Base-by-base conservation (phyloP, 2,113 vertebrate genomes). In the Dipodomys stephensi region DNA sequence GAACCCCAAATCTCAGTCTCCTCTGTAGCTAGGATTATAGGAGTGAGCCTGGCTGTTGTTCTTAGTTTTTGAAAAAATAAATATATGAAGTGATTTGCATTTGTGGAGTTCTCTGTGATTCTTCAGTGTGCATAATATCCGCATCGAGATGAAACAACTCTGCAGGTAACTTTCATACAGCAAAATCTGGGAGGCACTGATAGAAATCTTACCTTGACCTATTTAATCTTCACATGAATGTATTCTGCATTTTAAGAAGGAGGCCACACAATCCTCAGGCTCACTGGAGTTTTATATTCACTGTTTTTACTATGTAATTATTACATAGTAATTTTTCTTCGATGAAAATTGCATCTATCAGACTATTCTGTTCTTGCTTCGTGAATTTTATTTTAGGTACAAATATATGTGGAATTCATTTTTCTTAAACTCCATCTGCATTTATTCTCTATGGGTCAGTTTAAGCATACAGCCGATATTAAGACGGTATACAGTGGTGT, bases 41-140 rank as follows among this genome's bases (percentile, higher is more conserved):
- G 49, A 49, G 49, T 49, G 49, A 49, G 49, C 49, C 49, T 49
- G 49, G 49, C 9, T 22, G 9, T 62, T 22, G 60, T 44, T 88
- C 88, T 94, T 77, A 88, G 10, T 82, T 71, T 62, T 80, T n/a
- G 39, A 49, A 49, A 49, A 44, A 73, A 32, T 82, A 27, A 88
- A 46, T 27, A 62, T 20, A 64, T 62, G 69, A 69, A 46, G 8
- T 65, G 44, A 13, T 67, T 20, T 18, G 30, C 7, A 46, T 30
- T 16, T 83, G 22, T 65, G 28, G 16, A 22, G 64, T 46, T 20
- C 80, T 5, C 27, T 28, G 32, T 69, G 68, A 69, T 65, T 28
- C 64, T 68, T 9, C 49, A 49, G 49, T 2, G 49, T 60, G 2
- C 6, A 64, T 90, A 18, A 82, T 82, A 8, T 71, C 25, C 25